Conservation (phyloP, 2,113 vertebrate genomes). For the Oryzias javanicus region DNA sequence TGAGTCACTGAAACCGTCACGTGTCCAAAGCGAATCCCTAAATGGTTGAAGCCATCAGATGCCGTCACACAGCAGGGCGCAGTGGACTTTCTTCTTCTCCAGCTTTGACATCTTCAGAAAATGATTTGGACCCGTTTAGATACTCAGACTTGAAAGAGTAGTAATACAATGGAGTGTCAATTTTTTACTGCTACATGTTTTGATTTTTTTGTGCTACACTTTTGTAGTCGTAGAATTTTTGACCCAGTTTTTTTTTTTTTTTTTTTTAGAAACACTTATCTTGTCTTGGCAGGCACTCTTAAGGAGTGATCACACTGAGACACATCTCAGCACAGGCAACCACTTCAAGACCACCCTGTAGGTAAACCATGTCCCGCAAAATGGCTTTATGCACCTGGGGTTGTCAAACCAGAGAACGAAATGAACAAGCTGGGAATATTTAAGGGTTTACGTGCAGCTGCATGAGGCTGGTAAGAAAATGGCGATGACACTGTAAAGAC, state of each 20-base stretch:
- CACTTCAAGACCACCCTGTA: conserved; percentile 25
- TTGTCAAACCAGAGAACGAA: conserved; percentile 28
- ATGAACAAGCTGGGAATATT: conserved; percentile 46
- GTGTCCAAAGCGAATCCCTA: too few relatives aligned
- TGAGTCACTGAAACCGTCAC: too few relatives aligned
- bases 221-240: neutral
- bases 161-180: too few relatives aligned
- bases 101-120: too few relatives aligned
- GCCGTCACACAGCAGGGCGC: too few relatives aligned
- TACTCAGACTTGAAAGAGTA: too few relatives aligned
- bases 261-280: conserved; percentile 14
- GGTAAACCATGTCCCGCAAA: conserved; percentile 20
- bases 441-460: conserved; percentile 28
- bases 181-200: too few relatives aligned
- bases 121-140: too few relatives aligned
- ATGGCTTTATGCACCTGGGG: conserved; percentile 18
- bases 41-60: too few relatives aligned
- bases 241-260: conserved; percentile 20
- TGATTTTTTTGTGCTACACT: too few relatives aligned
- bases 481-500: conserved; percentile 21
- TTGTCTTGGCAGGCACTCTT: conserved; percentile 21
- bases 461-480: conserved; percentile 22
- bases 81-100: too few relatives aligned
- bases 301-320: conserved; percentile 25
- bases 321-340: conserved; percentile 8